Conservation (phyloP, 2,888 invertebrate species). For the Corythucha ciliata region DNA sequence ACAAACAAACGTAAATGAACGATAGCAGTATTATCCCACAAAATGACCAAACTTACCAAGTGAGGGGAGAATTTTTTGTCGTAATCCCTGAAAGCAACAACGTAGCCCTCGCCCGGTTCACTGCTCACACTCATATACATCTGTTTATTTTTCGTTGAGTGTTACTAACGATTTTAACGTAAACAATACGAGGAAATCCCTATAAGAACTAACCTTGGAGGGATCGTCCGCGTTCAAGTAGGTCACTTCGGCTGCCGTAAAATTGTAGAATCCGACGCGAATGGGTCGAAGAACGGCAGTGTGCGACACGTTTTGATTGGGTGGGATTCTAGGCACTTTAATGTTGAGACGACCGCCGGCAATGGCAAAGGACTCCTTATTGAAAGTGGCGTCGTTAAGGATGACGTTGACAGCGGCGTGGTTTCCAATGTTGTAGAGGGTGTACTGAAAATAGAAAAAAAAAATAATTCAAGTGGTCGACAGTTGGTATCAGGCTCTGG, state of each 20-base stretch:
- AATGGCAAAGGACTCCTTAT: conserved; percentile 79
- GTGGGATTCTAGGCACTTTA: conserved; percentile 79
- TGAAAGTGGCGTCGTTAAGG: conserved; percentile 83
- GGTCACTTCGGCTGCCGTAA: conserved; percentile 85
- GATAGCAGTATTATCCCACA: background rate
- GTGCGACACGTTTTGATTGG: conserved; percentile 88
- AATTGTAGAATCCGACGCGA: conserved; percentile 90
- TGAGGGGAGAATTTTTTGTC: conserved; percentile 96
- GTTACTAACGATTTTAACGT: background rate
- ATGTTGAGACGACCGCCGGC: conserved; percentile 78
- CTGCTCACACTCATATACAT: conserved; percentile 64
- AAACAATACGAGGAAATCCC: background rate
- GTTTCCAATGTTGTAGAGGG: conserved; percentile 84
- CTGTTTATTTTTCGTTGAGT: conserved; percentile 41
- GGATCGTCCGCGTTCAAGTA: conserved; percentile 81
- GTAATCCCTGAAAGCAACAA: conserved; percentile 84
- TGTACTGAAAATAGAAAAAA: conserved; percentile 50
- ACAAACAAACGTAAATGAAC: background rate
- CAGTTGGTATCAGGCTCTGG: too few relatives aligned
- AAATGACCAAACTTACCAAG: conserved; percentile 50
- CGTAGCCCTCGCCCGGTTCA: conserved; percentile 92
- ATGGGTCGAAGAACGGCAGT: conserved; percentile 84
- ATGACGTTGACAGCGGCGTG: conserved; percentile 83
- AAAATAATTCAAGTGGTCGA: too few relatives aligned
- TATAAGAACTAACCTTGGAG: conserved; percentile 48